A percentile compares a stretch with the other conserved stretches of the same genome.
phyloP scores from a whole-genome alignment of 2,113 vertebrate genomes.

The Actinemys pallida region DNA sequence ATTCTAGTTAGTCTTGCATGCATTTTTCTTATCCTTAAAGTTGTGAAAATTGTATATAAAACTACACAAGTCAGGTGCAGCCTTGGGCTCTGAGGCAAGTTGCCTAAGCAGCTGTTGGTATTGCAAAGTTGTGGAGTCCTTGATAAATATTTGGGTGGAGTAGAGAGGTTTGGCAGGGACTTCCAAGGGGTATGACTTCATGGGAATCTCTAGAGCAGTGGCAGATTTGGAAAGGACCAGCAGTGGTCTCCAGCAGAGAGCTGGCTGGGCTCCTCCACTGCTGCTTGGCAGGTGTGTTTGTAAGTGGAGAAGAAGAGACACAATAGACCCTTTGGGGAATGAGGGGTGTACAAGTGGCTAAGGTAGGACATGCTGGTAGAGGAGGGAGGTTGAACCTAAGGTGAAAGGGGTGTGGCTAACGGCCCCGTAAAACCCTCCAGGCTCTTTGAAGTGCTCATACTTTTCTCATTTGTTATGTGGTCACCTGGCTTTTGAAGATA shows the following conservation, averaged over 20 bases:
- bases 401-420: neutral
- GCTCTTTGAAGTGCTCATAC: neutral
- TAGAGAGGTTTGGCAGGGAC: neutral
- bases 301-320: neutral
- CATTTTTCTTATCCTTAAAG: slow-evolving; percentile 10
- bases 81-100: neutral
- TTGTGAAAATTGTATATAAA: slow-evolving; percentile 13
- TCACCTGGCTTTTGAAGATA: slow-evolving; percentile 10
- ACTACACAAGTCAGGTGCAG: neutral
- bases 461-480: neutral
- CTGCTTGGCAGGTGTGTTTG: neutral
- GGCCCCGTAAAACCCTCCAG: neutral
- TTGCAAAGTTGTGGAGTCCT: neutral
- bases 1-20: neutral
- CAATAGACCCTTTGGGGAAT: neutral
- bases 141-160: neutral
- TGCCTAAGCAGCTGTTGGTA: neutral
- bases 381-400: neutral
- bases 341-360: neutral
- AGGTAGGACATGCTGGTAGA: neutral
- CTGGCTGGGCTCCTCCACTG: neutral
- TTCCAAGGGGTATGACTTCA: neutral
- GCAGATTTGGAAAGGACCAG: neutral
- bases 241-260: neutral
- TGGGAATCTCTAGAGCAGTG: neutral